Conservation (phyloP, 2,888 invertebrate species). For the Ochropleura plecta region DNA sequence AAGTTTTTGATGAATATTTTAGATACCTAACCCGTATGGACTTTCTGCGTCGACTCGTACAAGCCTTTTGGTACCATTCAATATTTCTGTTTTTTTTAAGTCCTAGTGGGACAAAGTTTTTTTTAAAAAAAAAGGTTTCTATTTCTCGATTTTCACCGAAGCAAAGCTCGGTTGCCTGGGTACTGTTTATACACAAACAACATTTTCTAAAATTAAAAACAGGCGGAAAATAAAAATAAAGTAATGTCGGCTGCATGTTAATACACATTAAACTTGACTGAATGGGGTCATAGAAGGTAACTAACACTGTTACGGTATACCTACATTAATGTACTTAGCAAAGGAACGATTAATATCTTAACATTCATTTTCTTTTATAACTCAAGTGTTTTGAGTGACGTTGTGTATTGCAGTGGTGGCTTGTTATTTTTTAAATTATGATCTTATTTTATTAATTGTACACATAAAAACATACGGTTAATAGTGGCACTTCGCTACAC, state of each 20-base stretch:
- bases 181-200: background rate
- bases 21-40: background rate
- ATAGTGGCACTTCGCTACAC: background rate
- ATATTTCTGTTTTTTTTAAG: no score
- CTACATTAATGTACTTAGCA: slow-evolving; percentile 19
- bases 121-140: no score
- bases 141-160: no score
- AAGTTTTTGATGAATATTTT: background rate
- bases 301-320: slow-evolving; percentile 25
- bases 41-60: background rate
- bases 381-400: slow-evolving; percentile 9
- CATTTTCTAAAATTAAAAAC: slow-evolving; percentile 1
- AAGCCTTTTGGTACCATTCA: background rate
- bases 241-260: slow-evolving; percentile 14
- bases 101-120: no score
- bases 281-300: slow-evolving; percentile 37
- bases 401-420: slow-evolving; percentile 19
- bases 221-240: slow-evolving; percentile 11
- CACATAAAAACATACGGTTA: slow-evolving; percentile 7
- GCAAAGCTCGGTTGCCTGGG: no score
- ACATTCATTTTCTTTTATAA: slow-evolving; percentile 33
- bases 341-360: slow-evolving; percentile 44
- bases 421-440: slow-evolving; percentile 36
- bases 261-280: slow-evolving; percentile 39
- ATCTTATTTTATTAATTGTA: background rate